Percentiles rank a stretch among this genome's conserved stretches.
These are phyloP conservation scores for Tinamus major DNA, from an alignment of 2,797 vertebrate genomes.

Conservation along the genomic window DNA sequence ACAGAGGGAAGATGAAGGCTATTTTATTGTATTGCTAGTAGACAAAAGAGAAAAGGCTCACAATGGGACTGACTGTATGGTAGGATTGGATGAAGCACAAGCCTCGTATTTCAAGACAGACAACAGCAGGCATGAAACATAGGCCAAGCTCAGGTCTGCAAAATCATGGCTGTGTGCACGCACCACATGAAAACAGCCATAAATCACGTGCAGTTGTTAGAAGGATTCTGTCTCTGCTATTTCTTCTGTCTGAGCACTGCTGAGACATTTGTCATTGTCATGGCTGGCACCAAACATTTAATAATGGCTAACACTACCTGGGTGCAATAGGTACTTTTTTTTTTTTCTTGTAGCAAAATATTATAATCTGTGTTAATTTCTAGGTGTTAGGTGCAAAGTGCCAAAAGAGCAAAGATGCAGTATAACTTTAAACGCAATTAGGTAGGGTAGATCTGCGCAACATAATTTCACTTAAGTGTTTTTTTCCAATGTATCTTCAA, in stretches of 20 bases:
- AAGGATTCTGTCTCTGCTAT: neutral
- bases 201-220: neutral
- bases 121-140: neutral
- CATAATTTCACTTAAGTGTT: conserved; percentile 30
- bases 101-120: neutral
- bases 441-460: conserved; percentile 56
- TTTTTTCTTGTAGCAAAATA: neutral
- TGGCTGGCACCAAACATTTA: neutral
- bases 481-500: conserved; percentile 75
- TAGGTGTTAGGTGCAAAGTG: neutral
- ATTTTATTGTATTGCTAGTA: neutral
- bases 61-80: neutral
- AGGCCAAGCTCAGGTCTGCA: neutral
- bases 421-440: conserved; percentile 69
- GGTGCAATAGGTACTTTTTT: neutral
- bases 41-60: neutral
- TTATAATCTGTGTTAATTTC: neutral
- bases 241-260: neutral
- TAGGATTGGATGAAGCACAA: neutral
- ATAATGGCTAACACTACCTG: neutral
- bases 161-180: neutral
- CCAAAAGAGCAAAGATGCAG: neutral
- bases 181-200: neutral
- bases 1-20: neutral
- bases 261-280: neutral